Base-by-base conservation (phyloP, 1,140 invertebrate species). In the Eueides isabella region DNA sequence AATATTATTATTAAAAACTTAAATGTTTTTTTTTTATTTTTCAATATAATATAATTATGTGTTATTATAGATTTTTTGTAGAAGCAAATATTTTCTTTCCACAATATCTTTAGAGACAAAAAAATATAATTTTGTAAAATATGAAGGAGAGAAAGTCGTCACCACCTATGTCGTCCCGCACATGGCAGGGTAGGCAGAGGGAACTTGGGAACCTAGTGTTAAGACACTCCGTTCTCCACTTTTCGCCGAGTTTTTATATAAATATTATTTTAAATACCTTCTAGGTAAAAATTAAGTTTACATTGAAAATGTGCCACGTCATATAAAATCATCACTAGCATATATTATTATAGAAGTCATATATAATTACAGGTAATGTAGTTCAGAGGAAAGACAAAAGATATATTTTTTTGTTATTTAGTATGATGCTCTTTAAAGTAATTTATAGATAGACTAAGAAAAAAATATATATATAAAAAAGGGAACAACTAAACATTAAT, bases 191-290 rank as follows among this genome's bases (percentile, higher is more conserved):
- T n/a, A n/a, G n/a, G n/a, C n/a, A n/a, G n/a, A n/a, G n/a, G n/a
- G n/a, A n/a, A n/a, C n/a, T n/a, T n/a, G n/a, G n/a, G n/a, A n/a
- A n/a, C n/a, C n/a, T n/a, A n/a, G n/a, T n/a, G n/a, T n/a, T n/a
- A n/a, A n/a, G n/a, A n/a, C n/a, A n/a, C n/a, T n/a, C n/a, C n/a
- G n/a, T n/a, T n/a, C n/a, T n/a, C n/a, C n/a, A n/a, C n/a, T n/a
- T n/a, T n/a, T n/a, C n/a, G n/a, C n/a, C n/a, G 11, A 26, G 26
- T 12, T 26, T 12, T 4, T 11, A 55, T 55, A 26, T 55, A 12
- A 23, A 55, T 55, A 55, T 55, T 55, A 55, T 7, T 55, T 55
- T 55, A 26, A 55, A 55, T 55, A 55, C 23, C 48, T 55, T 55
- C 0, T 3, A 26, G 48, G 48, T 55, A 55, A 55, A 55, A 9